These are phyloP conservation scores for Hylomyscus alleni DNA, from an alignment of 2,797 vertebrate species.

Conservation along the genomic window DNA sequence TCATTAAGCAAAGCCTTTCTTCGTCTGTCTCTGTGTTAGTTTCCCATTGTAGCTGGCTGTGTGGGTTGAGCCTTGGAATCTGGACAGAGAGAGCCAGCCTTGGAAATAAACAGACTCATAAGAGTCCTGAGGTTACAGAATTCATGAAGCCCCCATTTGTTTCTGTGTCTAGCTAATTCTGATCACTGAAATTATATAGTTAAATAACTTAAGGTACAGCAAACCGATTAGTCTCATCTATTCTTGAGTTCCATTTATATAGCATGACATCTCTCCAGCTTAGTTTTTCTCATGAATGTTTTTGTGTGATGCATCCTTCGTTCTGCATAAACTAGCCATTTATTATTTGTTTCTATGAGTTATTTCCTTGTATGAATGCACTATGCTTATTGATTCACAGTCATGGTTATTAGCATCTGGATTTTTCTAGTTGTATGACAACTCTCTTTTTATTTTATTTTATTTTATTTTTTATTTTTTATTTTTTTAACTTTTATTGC, in stretches of 20 bases:
- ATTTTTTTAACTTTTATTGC: no score
- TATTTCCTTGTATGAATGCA: neutral
- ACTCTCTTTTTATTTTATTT: slow-evolving; percentile 34
- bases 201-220: neutral
- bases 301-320: neutral
- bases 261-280: neutral
- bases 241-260: slow-evolving; percentile 19
- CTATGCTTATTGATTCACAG: neutral
- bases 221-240: neutral
- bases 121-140: neutral
- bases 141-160: neutral
- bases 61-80: neutral
- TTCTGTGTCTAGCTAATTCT: slow-evolving; percentile 30
- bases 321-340: neutral
- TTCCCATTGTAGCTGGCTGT: neutral
- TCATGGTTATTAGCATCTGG: slow-evolving; percentile 20
- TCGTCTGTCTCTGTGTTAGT: neutral
- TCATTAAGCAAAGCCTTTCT: neutral
- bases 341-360: neutral
- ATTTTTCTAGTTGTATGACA: slow-evolving; percentile 36
- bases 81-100: neutral
- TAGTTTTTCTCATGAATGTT: neutral
- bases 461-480: no score
- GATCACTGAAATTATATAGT: slow-evolving; percentile 23
- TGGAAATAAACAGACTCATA: neutral